Evolutionary conservation across 1,140 invertebrate species (phyloP).

Genomic region (Tribolium castaneum): DNA sequence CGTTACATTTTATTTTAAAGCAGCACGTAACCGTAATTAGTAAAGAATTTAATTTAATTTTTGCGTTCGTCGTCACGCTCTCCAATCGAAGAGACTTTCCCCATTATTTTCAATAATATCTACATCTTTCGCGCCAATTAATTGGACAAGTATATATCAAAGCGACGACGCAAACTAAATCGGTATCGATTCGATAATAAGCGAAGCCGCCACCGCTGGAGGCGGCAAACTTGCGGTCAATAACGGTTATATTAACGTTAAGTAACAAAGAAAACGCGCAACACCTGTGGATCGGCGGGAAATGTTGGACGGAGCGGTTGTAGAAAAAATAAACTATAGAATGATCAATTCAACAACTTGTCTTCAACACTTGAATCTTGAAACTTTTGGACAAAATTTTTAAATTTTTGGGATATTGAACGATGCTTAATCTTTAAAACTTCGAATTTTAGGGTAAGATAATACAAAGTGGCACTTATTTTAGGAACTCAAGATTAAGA

Average conservation of each 20-base stretch:
- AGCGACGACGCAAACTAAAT: constrained; percentile 31
- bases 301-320: too few relatives aligned
- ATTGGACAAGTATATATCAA: constrained; percentile 10
- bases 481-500: too few relatives aligned
- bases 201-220: not conserved
- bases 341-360: too few relatives aligned
- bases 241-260: not conserved
- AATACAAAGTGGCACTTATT: too few relatives aligned
- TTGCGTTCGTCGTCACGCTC: not conserved
- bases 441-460: too few relatives aligned
- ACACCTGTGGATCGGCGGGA: not conserved
- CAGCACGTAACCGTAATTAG: not conserved
- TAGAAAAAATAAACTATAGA: too few relatives aligned
- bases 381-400: too few relatives aligned
- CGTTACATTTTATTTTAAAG: not conserved
- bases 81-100: too few relatives aligned
- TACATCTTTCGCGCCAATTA: constrained; percentile 18
- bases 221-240: constrained; percentile 4
- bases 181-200: constrained; percentile 20
- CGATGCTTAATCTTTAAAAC: too few relatives aligned
- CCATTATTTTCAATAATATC: not conserved
- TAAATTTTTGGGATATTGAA: too few relatives aligned
- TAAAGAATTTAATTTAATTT: not conserved
- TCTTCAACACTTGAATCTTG: too few relatives aligned
- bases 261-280: not conserved